Percentiles rank a stretch among this genome's conserved stretches.
These are phyloP conservation scores for Nothoprocta perdicaria DNA, from an alignment of 2,113 vertebrate genomes.

Conservation along the genomic window DNA sequence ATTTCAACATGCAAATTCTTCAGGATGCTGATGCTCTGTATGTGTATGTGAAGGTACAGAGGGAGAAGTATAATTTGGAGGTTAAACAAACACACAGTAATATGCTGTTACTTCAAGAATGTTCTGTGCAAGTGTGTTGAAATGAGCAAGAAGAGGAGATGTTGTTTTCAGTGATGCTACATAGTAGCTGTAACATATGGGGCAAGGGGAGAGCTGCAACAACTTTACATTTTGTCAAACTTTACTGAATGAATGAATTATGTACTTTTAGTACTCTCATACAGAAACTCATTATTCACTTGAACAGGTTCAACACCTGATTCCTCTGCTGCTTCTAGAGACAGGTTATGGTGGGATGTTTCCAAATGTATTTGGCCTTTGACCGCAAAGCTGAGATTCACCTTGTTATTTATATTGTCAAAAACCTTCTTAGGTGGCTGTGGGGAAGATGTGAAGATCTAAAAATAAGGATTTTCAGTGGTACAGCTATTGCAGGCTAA, in stretches of 20 bases:
- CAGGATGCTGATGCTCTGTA: background rate
- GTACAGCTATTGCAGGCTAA: background rate
- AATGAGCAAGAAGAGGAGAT: background rate
- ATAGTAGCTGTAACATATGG: background rate
- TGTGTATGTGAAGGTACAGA: background rate
- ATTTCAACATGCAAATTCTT: conserved; percentile 12
- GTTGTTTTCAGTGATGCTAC: background rate
- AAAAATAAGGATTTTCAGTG: background rate
- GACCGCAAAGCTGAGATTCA: background rate
- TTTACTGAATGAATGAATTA: background rate
- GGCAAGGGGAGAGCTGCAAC: background rate
- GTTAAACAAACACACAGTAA: background rate
- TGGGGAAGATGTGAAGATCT: background rate
- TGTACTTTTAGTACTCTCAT: background rate
- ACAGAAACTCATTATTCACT: background rate
- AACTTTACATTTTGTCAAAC: background rate
- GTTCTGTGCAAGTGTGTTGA: background rate
- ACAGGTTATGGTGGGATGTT: background rate
- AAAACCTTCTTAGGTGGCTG: background rate
- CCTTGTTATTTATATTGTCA: background rate
- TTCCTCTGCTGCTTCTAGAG: background rate
- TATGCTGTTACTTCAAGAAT: background rate
- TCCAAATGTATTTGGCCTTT: background rate
- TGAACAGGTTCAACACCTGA: background rate
- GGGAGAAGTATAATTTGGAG: background rate